Evolutionary conservation across 2,113 vertebrate genomes (phyloP).

Genomic region (Dermatemys mawii): DNA sequence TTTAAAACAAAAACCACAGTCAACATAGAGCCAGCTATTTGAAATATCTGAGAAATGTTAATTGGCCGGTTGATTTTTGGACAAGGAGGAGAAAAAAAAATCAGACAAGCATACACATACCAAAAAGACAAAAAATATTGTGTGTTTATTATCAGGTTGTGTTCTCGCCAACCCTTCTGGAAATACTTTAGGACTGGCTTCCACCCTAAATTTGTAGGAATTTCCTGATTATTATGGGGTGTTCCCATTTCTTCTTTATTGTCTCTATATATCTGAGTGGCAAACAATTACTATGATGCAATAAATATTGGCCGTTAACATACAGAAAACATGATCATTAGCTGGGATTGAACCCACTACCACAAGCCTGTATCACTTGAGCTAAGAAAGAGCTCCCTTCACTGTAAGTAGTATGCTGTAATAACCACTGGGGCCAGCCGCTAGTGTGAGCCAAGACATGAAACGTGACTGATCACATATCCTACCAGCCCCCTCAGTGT

Average conservation of each 20-base stretch:
- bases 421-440: background rate
- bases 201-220: constrained; percentile 46
- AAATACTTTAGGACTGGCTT: constrained; percentile 62
- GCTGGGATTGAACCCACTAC: background rate
- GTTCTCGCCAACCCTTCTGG: constrained; percentile 57
- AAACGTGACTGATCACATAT: background rate
- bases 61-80: constrained; percentile 52
- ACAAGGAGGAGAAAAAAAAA: background rate
- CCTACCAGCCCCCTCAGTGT: background rate
- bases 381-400: background rate
- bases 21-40: constrained; percentile 19
- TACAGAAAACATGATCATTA: background rate
- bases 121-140: constrained; percentile 27
- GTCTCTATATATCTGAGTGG: background rate
- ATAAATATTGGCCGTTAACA: background rate
- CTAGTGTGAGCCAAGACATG: accelerated
- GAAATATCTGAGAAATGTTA: constrained; percentile 61
- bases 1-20: background rate
- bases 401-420: background rate
- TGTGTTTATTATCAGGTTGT: background rate
- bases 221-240: constrained; percentile 46
- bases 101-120: constrained; percentile 35
- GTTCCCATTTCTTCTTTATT: constrained; percentile 43
- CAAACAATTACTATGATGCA: constrained; percentile 31
- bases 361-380: background rate